These are phyloP conservation scores for Zosterops borbonicus DNA, from an alignment of 2,113 vertebrate genomes.

Conservation along the genomic window DNA sequence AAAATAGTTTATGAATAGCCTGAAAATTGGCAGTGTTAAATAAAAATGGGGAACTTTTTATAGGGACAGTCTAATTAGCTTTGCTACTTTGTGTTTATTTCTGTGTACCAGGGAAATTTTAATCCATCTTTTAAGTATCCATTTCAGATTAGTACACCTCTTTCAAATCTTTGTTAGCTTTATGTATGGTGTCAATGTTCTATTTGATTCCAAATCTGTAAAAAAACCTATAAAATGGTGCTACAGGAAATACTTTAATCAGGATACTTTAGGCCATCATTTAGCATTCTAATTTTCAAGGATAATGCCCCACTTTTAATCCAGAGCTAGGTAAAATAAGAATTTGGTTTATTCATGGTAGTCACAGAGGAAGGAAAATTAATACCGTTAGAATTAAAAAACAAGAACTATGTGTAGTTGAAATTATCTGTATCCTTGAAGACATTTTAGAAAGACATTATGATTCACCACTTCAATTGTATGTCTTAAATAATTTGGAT, in stretches of 20 bases:
- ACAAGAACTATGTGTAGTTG: not conserved
- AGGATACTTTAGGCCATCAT: not conserved
- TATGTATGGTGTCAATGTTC: not conserved
- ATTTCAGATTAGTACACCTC: not conserved
- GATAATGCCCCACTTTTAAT: not conserved
- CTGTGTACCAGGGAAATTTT: not conserved
- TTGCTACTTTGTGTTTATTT: not conserved
- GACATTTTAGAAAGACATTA: not conserved
- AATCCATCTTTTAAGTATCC: not conserved
- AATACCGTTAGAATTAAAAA: not conserved
- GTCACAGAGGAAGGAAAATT: not conserved
- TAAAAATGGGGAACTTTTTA: not conserved
- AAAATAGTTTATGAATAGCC: constrained; percentile 12
- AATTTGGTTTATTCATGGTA: not conserved
- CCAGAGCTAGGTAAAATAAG: not conserved
- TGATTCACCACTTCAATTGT: not conserved
- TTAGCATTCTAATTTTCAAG: not conserved
- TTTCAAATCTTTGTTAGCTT: not conserved
- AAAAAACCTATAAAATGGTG: not conserved
- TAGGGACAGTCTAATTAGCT: not conserved
- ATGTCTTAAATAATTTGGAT: not conserved
- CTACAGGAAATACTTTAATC: not conserved
- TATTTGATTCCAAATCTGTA: not conserved
- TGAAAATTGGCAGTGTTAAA: constrained; percentile 1
- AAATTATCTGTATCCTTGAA: not conserved